Evolutionary conservation across 2,888 invertebrate genomes (phyloP), one percentile per base, ranked within the genome.

Genomic region (Diarsia brunnea): DNA sequence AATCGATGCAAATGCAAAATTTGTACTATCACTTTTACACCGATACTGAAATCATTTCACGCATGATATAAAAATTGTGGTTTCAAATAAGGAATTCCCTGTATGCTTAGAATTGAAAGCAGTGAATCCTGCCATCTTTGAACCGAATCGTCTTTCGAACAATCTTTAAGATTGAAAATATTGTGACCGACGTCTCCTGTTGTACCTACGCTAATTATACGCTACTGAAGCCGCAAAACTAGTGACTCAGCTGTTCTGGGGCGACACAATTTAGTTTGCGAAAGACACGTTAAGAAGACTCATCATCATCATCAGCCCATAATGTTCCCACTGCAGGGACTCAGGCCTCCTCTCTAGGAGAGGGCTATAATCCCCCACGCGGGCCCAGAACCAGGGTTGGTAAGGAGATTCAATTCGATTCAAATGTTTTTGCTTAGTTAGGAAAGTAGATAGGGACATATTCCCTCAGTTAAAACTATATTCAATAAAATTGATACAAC

Each of bases 41-140:
- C 58, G 60, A 82, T 80, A 84, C 66, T n/a, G 84, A 79, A 79
- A 79, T 45, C 63, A 31, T 84, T 47, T 67, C 60, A 63, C 31
- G 27, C 31, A 43, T 19, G 24, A 24, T 69, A 55, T 43, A 63
- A 82, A 53, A 31, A 24, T n/a, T 43, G 10, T 81, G 55, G 66
- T 63, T 51, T 69, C 45, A 60, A 70, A 31, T 43, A 47, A 24
- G 4, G 45, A 38, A 55, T 64, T 79, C 67, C 67, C 79, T 83
- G 73, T 73, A 78, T 31, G 10, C 24, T n/a, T 38, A n/a, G 61
- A 61, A 53, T 53, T 66, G n/a, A 80, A 53, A 21, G 53, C 38
- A 21, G 49, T 21, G 4, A 31, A 69, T 24, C 7, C 24, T 58
- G n/a, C 19, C 38, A 8, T 43, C 0, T 43, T 43, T 27, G 7